Evolutionary conservation across 2,888 invertebrate species (phyloP).

Genomic region (Synanthedon vespiformis): DNA sequence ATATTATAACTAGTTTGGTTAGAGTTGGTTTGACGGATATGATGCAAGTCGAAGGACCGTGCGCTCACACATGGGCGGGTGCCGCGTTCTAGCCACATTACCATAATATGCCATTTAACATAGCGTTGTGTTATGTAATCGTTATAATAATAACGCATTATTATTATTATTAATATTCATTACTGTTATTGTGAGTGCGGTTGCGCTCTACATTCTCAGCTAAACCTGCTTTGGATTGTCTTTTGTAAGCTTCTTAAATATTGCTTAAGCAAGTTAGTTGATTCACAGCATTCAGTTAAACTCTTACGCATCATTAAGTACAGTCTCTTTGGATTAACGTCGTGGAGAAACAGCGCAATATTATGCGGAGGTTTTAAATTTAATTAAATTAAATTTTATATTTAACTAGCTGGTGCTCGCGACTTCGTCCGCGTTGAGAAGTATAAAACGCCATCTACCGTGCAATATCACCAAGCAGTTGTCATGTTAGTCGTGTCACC

Average conservation of each 20-base stretch:
- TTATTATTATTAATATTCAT: slow-evolving; percentile 6
- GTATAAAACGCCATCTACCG: too few relatives aligned
- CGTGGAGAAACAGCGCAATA: background rate
- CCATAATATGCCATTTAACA: slow-evolving; percentile 13
- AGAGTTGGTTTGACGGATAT: slow-evolving; percentile 11
- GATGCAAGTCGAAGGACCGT: slow-evolving; percentile 12
- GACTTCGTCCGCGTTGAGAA: too few relatives aligned
- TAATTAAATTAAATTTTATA: too few relatives aligned
- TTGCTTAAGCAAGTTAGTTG: background rate
- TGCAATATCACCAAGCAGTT: too few relatives aligned
- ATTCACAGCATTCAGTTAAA: background rate
- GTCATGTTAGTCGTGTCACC: too few relatives aligned
- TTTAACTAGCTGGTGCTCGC: too few relatives aligned
- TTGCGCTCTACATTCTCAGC: slow-evolving; percentile 13
- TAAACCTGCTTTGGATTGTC: slow-evolving; percentile 10
- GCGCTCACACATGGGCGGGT: slow-evolving; percentile 12
- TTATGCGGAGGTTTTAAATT: too few relatives aligned
- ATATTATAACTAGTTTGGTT: slow-evolving; percentile 3
- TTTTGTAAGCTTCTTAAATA: slow-evolving; percentile 12
- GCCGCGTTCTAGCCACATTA: slow-evolving; percentile 9
- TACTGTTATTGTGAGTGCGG: slow-evolving; percentile 9
- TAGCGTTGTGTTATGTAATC: slow-evolving; percentile 13
- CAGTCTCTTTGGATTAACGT: background rate
- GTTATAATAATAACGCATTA: slow-evolving; percentile 7
- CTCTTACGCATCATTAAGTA: background rate